phyloP scores from a whole-genome alignment of 2,888 invertebrate species.

The Leptopilina syphax region DNA sequence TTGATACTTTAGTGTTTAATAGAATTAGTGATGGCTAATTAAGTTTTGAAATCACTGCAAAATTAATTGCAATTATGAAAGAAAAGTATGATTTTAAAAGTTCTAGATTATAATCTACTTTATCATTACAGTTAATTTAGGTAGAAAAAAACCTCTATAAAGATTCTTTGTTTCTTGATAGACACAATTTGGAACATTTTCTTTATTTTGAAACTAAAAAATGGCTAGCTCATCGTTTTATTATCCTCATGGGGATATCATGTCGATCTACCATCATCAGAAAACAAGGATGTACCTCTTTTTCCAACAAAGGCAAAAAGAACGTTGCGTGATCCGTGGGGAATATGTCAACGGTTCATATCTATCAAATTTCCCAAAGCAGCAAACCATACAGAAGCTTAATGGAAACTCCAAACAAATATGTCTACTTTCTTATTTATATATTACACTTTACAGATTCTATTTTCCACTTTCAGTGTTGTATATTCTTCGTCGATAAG shows the following conservation, averaged over 20 bases:
- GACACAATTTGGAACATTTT: background rate
- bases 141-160: too few species aligned
- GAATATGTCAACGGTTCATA: constrained; percentile 4
- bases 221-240: constrained; percentile 2
- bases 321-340: constrained; percentile 18
- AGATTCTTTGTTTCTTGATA: background rate
- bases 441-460: too few species aligned
- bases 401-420: constrained; percentile 2
- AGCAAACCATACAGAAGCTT: background rate
- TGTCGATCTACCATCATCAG: constrained; percentile 22
- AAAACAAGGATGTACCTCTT: constrained; percentile 9
- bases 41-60: too few species aligned
- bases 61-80: too few species aligned
- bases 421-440: background rate
- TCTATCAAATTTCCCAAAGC: constrained; percentile 10
- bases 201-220: background rate
- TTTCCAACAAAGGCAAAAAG: background rate
- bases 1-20: too few species aligned
- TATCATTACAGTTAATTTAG: too few species aligned
- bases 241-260: constrained; percentile 2
- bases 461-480: too few species aligned
- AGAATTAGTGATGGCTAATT: too few species aligned
- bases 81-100: too few species aligned
- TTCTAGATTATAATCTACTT: too few species aligned
- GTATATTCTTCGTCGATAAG: too few species aligned